Conservation (phyloP, 1,140 invertebrate genomes). For the Nautilus pompilius region DNA sequence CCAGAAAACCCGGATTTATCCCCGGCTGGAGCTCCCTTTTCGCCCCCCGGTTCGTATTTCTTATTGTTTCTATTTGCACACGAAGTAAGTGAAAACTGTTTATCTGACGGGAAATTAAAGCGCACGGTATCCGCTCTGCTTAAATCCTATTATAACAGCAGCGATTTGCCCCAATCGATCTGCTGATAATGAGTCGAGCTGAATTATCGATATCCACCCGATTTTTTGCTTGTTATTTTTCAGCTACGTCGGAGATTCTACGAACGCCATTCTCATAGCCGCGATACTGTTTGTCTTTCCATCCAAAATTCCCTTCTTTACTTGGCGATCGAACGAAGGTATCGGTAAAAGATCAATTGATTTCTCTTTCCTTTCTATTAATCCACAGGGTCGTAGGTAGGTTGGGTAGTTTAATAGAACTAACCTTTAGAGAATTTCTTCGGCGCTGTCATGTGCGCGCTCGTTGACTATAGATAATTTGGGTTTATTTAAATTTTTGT, state of each 20-base stretch:
- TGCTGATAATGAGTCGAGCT: background rate
- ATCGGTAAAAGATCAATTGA: too few relatives aligned
- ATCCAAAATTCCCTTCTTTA: constrained; percentile 17
- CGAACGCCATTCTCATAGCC: constrained; percentile 31
- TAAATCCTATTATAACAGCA: background rate
- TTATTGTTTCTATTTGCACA: background rate
- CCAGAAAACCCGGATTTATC: constrained; percentile 80
- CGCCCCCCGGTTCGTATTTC: constrained; percentile 19
- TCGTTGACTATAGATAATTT: too few relatives aligned
- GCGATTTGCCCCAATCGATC: too few relatives aligned
- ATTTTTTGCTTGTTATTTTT: constrained; percentile 11
- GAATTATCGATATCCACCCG: background rate
- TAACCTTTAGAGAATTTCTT: too few relatives aligned
- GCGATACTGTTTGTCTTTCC: constrained; percentile 37
- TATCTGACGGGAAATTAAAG: background rate
- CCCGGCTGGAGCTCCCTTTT: constrained; percentile 66
- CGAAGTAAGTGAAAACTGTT: background rate
- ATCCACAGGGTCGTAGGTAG: too few relatives aligned
- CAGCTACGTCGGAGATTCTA: constrained; percentile 51
- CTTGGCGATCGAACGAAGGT: constrained; percentile 5
- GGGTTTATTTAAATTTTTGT: too few relatives aligned
- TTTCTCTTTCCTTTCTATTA: too few relatives aligned
- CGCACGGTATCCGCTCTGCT: background rate
- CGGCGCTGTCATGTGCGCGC: too few relatives aligned
- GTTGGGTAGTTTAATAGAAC: too few relatives aligned